Base-by-base conservation (phyloP, 2,113 vertebrate species). In the Australoheros scitulus region DNA sequence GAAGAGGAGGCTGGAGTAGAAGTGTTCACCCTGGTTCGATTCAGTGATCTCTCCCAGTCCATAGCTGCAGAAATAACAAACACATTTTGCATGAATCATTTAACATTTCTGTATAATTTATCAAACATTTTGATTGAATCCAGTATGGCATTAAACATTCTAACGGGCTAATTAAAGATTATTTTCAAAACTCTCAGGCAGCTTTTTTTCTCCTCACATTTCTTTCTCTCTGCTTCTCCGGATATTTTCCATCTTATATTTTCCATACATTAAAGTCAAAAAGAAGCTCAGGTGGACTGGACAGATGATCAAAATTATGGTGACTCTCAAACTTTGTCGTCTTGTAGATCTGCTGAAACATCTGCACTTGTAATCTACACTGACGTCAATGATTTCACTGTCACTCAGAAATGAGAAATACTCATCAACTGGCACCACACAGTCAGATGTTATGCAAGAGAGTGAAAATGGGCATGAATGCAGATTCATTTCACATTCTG, bases 31-130 rank as follows among this genome's bases (percentile, higher is more conserved):
- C 59, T 82, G 20, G 95, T 92, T 55, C 2, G 84, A 59, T 93
- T 94, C 22, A 78, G 7, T 2, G 78, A 79, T 52, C 74, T 82
- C 50, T 77, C 90, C 88, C 87, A 89, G 57, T 94, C 93, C 85
- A 90, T 93, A 17, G 64, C 91, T 91, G 77, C 0, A 56, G 72
- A 75, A 13, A 8, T 8, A 26, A 80, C 29, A 78, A 72, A 20
- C 43, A 55, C 20, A 55, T 72, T 32, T 52, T 50, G 15, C 11
- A 77, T 47, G 22, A 22, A n/a, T 59, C 43, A 70, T 68, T 60
- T n/a, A 34, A 75, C 4, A 58, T 60, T 63, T 56, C 26, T 9
- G 22, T 11, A 15, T 61, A 18, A 61, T 70, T 26, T 38, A 47
- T 29, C 26, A 22, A 77, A 41, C 14, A 64, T 29, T 26, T 61